Evolutionary conservation across 2,113 vertebrate genomes (phyloP).

Genomic region (Burhinus bistriatus): DNA sequence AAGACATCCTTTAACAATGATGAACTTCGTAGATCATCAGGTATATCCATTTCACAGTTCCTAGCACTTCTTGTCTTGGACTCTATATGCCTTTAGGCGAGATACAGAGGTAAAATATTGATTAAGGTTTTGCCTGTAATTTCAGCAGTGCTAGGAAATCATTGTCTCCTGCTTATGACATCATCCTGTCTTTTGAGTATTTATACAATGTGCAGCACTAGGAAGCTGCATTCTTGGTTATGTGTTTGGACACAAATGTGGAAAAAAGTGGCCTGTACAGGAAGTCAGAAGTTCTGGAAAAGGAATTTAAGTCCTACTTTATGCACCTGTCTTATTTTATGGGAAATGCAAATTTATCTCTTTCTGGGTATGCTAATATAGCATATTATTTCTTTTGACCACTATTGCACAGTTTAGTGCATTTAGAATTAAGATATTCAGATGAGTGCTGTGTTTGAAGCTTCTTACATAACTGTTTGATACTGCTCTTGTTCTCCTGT

Average conservation of each 20-base stretch:
- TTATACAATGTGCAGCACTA: background rate
- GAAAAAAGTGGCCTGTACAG: background rate
- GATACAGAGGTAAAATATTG: background rate
- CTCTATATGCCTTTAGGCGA: background rate
- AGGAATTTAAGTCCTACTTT: background rate
- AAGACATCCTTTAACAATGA: background rate
- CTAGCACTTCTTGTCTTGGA: background rate
- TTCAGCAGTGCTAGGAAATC: background rate
- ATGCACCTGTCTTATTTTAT: background rate
- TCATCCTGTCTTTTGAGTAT: background rate
- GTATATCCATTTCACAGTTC: background rate
- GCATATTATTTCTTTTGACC: background rate
- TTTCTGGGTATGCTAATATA: background rate
- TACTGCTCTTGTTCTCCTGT: background rate
- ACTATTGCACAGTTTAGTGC: background rate
- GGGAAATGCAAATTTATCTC: background rate
- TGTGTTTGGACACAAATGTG: background rate
- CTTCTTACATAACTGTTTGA: background rate
- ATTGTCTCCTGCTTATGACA: accelerated
- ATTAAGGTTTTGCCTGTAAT: background rate
- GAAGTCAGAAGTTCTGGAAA: background rate
- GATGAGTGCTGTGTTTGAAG: background rate
- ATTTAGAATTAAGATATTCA: background rate
- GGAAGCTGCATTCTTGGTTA: background rate
- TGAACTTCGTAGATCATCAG: background rate